Base-by-base conservation (phyloP, 2,797 vertebrate species). In the Tachyglossus aculeatus region DNA sequence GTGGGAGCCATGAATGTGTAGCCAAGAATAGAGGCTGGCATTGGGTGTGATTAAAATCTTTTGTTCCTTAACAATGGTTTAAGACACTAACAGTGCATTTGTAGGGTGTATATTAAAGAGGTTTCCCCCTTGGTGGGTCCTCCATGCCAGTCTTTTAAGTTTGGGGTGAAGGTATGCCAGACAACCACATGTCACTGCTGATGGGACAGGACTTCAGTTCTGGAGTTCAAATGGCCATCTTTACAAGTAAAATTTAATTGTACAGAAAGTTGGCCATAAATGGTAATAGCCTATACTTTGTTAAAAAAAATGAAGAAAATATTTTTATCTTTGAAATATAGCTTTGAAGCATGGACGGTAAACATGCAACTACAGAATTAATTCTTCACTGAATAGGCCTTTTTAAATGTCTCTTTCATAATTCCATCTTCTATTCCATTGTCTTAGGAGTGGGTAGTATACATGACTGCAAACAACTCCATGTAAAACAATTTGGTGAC, bases 291-390 rank as follows among this genome's bases (percentile, higher is more conserved):
- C 71, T 85, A 83, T 85, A 85, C 85, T 63, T 60, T 78, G 83
- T 81, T 83, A 33, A 80, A 83, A 83, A 80, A 74, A 85, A 63
- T 78, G 76, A 85, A 71, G 76, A 81, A 80, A 81, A 18, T 76
- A 80, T 85, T 87, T 85, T 83, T 78, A 85, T 83, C 74, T 83
- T 71, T 80, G 78, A 76, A 85, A 81, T 85, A 83, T 50, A 78
- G 80, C 76, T 87, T 75, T 60, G 80, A 56, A 83, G 75, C 76
- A 81, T 64, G 78, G 78, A 68, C 81, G 78, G 85, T 85, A 81
- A 85, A 16, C 80, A 71, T 85, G 78, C 80, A 83, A 85, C 85
- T 82, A 80, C 71, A 77, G 81, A 31, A 83, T 53, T 52, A 71
- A 60, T 80, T 80, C 40, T 39, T 57, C 70, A 78, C 61, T 80